A percentile compares a stretch with the other conserved stretches of the same genome.
These are phyloP conservation scores for Oligia fasciuncula DNA, from an alignment of 2,888 invertebrate species.

Conservation along the genomic window DNA sequence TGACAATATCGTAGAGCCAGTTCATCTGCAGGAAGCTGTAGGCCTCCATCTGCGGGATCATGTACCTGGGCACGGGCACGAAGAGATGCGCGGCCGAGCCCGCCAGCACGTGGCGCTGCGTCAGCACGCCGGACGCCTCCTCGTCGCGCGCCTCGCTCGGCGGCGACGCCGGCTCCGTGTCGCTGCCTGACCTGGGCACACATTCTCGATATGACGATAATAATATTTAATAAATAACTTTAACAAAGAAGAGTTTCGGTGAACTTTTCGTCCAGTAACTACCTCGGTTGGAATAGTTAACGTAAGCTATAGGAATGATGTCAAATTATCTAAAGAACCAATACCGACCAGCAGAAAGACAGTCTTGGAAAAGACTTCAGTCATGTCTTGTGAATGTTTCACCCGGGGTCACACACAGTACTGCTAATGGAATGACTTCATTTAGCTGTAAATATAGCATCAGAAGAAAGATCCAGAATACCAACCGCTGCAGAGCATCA, in stretches of 20 bases:
- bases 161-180: not conserved
- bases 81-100: slow-evolving; percentile 82
- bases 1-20: slow-evolving; percentile 81
- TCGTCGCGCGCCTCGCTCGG: slow-evolving; percentile 51
- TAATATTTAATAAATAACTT: not conserved
- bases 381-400: not conserved
- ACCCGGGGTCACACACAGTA: not conserved
- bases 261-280: not conserved
- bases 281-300: not conserved
- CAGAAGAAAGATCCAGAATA: not conserved
- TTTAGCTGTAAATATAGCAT: not conserved
- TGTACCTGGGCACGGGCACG: slow-evolving; percentile 77
- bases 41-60: slow-evolving; percentile 84
- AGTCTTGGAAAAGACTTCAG: not conserved
- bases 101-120: slow-evolving; percentile 76
- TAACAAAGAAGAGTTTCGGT: not conserved
- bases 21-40: slow-evolving; percentile 87
- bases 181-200: not conserved
- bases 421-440: not conserved
- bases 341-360: not conserved
- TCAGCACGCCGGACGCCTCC: slow-evolving; percentile 34
- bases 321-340: not conserved
- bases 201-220: not conserved
- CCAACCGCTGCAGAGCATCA: not conserved
- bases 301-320: not conserved